Evolutionary conservation across 1,140 invertebrate genomes (phyloP).

Genomic region (Bombus confusus): DNA sequence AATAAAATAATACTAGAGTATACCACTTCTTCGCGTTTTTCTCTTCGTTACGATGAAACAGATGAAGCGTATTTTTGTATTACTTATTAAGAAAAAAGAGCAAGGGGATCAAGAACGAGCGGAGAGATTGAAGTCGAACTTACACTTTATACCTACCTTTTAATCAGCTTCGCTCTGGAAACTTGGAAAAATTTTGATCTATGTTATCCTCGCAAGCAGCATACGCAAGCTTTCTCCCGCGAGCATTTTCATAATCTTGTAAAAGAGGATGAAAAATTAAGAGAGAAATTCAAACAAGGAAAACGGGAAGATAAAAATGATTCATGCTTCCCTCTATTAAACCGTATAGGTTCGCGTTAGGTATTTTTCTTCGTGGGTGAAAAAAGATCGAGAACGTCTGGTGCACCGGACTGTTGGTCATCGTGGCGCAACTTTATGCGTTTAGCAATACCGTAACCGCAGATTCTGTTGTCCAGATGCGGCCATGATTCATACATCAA

Average conservation of each 20-base stretch:
- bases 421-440: background rate
- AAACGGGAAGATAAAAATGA: background rate
- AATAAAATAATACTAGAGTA: too few species aligned
- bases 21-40: background rate
- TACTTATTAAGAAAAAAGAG: background rate
- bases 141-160: background rate
- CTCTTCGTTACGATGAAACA: background rate
- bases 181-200: background rate
- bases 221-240: background rate
- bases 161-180: constrained; percentile 1
- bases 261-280: constrained; percentile 3
- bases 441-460: background rate
- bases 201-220: background rate
- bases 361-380: background rate
- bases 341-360: background rate
- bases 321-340: background rate
- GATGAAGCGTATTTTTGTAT: background rate
- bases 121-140: background rate
- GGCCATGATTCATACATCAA: background rate
- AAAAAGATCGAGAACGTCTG: background rate
- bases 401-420: background rate
- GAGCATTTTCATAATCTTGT: constrained; percentile 4
- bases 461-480: background rate
- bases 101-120: background rate
- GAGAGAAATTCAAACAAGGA: background rate